phyloP scores from a whole-genome alignment of 2,113 vertebrate genomes.

The Saguinus imperator region DNA sequence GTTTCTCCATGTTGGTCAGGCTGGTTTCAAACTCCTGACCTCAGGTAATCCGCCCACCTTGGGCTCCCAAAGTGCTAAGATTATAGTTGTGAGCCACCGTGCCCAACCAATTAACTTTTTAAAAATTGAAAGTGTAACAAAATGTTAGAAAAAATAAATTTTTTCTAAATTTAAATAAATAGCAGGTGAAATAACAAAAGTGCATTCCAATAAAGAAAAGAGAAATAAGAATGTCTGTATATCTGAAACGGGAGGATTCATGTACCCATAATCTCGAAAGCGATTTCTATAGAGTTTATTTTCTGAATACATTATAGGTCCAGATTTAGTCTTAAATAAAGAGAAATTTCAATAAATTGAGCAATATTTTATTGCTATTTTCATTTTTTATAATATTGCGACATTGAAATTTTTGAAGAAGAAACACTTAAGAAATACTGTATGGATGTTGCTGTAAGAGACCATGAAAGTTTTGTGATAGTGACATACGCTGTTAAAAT shows the following conservation, averaged over 20 bases:
- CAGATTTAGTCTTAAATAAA: background rate
- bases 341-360: background rate
- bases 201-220: background rate
- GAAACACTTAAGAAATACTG: background rate
- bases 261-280: background rate
- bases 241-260: background rate
- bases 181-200: background rate
- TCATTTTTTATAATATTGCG: background rate
- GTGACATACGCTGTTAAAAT: background rate
- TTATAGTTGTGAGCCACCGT: too few species aligned
- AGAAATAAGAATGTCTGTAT: background rate
- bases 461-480: background rate
- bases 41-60: too few species aligned
- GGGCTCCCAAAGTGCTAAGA: too few species aligned
- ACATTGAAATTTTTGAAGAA: background rate
- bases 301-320: background rate
- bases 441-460: background rate
- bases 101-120: background rate
- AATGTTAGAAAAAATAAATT: background rate
- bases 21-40: too few species aligned
- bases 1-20: too few species aligned
- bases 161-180: background rate
- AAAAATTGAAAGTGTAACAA: background rate
- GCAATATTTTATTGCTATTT: background rate
- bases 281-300: background rate